Evolutionary conservation across 1,140 invertebrate species (phyloP).

Genomic region (Drosophila pachea): DNA sequence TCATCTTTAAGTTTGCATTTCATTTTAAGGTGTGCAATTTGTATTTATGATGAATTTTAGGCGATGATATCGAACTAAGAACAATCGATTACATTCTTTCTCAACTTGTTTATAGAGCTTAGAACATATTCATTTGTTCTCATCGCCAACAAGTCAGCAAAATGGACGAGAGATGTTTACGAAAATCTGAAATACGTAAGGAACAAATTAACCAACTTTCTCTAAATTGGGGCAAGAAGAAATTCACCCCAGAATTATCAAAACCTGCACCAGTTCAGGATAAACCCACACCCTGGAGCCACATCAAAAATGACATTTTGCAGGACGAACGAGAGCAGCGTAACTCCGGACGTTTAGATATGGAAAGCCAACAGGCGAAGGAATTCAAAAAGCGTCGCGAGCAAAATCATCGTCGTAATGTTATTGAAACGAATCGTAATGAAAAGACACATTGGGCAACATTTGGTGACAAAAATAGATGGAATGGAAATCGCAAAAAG

Average conservation of each 20-base stretch:
- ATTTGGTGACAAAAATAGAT: slow-evolving; percentile 33
- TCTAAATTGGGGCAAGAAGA: slow-evolving; percentile 43
- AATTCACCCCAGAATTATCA: slow-evolving; percentile 46
- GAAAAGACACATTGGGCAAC: slow-evolving; percentile 48
- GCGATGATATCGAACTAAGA: no score
- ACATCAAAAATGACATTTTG: slow-evolving; percentile 55
- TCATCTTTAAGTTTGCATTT: no score
- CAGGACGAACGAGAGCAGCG: slow-evolving; percentile 38
- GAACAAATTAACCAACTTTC: slow-evolving; percentile 1
- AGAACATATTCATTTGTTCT: not conserved
- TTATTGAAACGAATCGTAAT: slow-evolving; percentile 47
- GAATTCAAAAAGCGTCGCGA: slow-evolving; percentile 44
- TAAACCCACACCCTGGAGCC: slow-evolving; percentile 45
- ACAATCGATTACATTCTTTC: no score
- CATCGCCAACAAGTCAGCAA: not conserved
- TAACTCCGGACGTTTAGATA: slow-evolving; percentile 25
- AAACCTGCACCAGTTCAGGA: slow-evolving; percentile 13
- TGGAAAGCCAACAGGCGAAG: slow-evolving; percentile 49
- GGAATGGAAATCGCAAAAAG: not conserved
- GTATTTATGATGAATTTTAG: no score
- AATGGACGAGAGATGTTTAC: no score
- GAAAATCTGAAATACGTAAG: not conserved
- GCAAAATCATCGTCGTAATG: slow-evolving; percentile 53
- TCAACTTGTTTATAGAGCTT: no score
- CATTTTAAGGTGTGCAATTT: no score